Evolutionary conservation across 2,113 vertebrate genomes (phyloP).

Genomic region (Diglossa brunneiventris): DNA sequence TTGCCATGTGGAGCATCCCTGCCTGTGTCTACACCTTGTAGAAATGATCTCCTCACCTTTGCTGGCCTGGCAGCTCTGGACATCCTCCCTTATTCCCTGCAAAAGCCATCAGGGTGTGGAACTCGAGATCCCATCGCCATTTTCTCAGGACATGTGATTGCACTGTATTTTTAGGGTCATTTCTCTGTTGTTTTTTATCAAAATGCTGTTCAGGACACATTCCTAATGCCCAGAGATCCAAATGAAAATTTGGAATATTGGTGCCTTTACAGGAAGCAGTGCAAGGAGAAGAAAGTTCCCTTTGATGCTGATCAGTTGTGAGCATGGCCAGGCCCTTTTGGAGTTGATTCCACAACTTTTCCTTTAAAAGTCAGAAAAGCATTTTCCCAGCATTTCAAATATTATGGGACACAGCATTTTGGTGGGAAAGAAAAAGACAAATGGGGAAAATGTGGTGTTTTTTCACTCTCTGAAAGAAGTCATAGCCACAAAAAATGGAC

Average conservation of each 20-base stretch:
- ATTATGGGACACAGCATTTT: background rate
- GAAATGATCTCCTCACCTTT: background rate
- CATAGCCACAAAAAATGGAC: background rate
- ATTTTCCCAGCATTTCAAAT: background rate
- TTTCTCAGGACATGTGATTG: background rate
- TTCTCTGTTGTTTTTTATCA: background rate
- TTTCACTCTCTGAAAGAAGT: background rate
- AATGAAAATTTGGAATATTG: background rate
- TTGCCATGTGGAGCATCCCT: background rate
- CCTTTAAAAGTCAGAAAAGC: conserved; percentile 1
- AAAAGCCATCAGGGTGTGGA: background rate
- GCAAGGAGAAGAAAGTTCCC: background rate
- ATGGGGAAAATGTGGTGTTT: conserved; percentile 2
- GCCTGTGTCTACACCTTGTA: rapidly evolving
- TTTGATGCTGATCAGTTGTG: conserved; percentile 21
- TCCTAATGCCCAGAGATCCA: background rate
- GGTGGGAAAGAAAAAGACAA: background rate
- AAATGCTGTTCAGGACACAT: background rate
- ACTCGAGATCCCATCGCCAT: background rate
- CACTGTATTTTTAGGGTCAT: background rate
- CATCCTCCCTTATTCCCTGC: background rate
- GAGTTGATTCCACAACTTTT: background rate
- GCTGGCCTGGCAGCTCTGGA: background rate
- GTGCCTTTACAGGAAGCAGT: background rate
- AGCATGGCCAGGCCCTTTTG: background rate